Evolutionary conservation across 2,113 vertebrate genomes (phyloP).

Genomic region (Paramisgurnus dabryanus): DNA sequence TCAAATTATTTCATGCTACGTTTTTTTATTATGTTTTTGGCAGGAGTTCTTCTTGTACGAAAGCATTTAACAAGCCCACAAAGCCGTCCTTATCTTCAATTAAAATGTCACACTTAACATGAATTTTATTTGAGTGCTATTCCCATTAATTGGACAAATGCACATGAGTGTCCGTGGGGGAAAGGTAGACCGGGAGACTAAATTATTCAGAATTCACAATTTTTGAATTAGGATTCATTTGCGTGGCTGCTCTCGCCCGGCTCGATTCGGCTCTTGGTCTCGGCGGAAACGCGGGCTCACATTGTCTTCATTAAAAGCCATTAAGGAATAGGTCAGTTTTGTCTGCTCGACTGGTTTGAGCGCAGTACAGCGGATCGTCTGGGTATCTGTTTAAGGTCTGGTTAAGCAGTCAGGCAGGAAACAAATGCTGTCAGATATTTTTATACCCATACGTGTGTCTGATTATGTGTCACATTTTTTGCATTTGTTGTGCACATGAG

Average conservation of each 20-base stretch:
- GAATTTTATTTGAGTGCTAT: constrained; percentile 74
- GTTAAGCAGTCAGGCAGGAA: constrained; percentile 60
- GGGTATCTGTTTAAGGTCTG: constrained; percentile 54
- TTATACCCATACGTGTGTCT: constrained; percentile 58
- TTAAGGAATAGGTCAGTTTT: constrained; percentile 75
- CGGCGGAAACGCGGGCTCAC: constrained; percentile 61
- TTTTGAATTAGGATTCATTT: constrained; percentile 68
- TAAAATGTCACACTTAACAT: constrained; percentile 54
- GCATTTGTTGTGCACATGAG: constrained; percentile 35
- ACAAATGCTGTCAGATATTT: constrained; percentile 61
- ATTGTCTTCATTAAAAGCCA: constrained; percentile 73
- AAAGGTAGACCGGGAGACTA: constrained; percentile 64
- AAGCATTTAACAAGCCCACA: constrained; percentile 51
- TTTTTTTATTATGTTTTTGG: background rate
- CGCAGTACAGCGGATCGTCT: constrained; percentile 37
- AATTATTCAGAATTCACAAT: constrained; percentile 66
- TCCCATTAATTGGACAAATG: constrained; percentile 75
- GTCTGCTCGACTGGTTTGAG: constrained; percentile 62
- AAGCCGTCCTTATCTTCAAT: constrained; percentile 57
- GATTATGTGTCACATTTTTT: constrained; percentile 58
- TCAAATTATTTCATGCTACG: background rate
- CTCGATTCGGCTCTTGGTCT: constrained; percentile 48
- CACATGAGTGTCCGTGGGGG: constrained; percentile 65
- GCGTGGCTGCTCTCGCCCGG: constrained; percentile 40
- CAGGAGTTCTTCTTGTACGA: background rate